Conservation (phyloP, 2,113 vertebrate species). For the Martes martes region DNA sequence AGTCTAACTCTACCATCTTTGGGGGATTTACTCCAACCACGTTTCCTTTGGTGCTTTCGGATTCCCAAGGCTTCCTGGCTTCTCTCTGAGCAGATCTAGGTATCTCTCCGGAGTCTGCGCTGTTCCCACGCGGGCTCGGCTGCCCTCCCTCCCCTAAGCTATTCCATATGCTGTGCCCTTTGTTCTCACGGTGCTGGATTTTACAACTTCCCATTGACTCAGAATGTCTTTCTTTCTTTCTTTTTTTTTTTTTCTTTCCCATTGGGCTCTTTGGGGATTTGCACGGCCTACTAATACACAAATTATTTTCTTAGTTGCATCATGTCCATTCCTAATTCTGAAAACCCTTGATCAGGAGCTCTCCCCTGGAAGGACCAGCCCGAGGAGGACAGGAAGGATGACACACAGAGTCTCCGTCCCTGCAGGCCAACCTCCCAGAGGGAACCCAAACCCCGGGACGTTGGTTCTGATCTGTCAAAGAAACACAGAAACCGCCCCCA, state of each 20-base stretch:
- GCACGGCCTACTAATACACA: slow-evolving; percentile 52
- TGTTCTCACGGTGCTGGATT: slow-evolving; percentile 59
- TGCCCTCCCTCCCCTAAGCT: slow-evolving; percentile 38
- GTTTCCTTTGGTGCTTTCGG: slow-evolving; percentile 9
- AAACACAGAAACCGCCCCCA: neutral
- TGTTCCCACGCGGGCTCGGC: neutral
- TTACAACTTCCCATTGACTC: slow-evolving; percentile 63
- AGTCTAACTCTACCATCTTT: slow-evolving; percentile 36
- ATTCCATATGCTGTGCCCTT: slow-evolving; percentile 62
- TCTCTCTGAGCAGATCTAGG: slow-evolving; percentile 48
- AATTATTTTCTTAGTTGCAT: slow-evolving; percentile 59
- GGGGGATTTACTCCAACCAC: slow-evolving; percentile 31
- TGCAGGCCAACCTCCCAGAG: neutral
- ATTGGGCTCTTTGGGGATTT: slow-evolving; percentile 39
- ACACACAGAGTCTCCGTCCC: neutral
- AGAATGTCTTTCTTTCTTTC: slow-evolving; percentile 16
- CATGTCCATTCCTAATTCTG: slow-evolving; percentile 36
- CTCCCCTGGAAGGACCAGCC: neutral
- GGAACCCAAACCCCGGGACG: neutral
- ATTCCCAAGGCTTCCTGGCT: slow-evolving; percentile 12
- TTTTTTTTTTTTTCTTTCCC: neutral
- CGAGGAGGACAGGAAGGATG: neutral
- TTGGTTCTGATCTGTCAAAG: neutral
- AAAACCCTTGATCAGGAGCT: neutral
- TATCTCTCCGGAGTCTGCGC: neutral